phyloP scores from a whole-genome alignment of 2,888 invertebrate species.

The Drosophila meridionalis region DNA sequence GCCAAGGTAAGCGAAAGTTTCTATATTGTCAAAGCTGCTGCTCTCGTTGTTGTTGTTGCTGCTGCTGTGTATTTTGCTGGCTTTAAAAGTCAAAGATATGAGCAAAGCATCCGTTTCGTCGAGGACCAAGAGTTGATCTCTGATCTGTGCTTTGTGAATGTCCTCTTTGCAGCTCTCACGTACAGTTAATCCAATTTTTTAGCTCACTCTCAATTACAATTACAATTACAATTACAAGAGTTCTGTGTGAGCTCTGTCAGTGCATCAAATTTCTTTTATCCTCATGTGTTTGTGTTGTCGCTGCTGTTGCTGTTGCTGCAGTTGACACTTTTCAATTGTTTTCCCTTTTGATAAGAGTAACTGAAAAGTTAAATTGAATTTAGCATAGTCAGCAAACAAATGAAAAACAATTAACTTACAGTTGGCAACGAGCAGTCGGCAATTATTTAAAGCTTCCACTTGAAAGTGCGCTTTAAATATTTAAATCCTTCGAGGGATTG shows the following conservation, averaged over 20 bases:
- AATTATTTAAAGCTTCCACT: constrained; percentile 3
- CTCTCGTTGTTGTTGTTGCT: not conserved
- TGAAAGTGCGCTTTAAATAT: not conserved
- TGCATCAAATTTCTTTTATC: constrained; percentile 21
- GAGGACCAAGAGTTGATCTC: constrained; percentile 11
- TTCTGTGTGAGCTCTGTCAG: constrained; percentile 1
- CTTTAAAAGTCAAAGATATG: constrained; percentile 8
- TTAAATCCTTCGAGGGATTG: not conserved
- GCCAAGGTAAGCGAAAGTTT: constrained; percentile 22
- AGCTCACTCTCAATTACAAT: constrained; percentile 44
- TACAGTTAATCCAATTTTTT: constrained; percentile 16
- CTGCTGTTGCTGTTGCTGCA: constrained; percentile 14
- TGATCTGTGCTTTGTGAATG: constrained; percentile 11
- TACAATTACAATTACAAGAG: constrained; percentile 11
- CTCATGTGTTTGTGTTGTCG: constrained; percentile 1
- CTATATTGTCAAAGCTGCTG: not conserved
- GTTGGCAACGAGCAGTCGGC: constrained; percentile 1
- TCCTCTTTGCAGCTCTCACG: not conserved
- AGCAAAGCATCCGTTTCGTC: constrained; percentile 4
- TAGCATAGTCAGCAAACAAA: constrained; percentile 16
- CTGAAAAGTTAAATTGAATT: constrained; percentile 49
- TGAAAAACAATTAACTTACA: constrained; percentile 23
- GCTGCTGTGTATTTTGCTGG: not conserved
- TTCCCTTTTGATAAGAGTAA: constrained; percentile 15
- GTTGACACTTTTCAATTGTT: constrained; percentile 46